phyloP scores from a whole-genome alignment of 64 coral and sea anemone genomes.

The Stichodactyla mertensii region DNA sequence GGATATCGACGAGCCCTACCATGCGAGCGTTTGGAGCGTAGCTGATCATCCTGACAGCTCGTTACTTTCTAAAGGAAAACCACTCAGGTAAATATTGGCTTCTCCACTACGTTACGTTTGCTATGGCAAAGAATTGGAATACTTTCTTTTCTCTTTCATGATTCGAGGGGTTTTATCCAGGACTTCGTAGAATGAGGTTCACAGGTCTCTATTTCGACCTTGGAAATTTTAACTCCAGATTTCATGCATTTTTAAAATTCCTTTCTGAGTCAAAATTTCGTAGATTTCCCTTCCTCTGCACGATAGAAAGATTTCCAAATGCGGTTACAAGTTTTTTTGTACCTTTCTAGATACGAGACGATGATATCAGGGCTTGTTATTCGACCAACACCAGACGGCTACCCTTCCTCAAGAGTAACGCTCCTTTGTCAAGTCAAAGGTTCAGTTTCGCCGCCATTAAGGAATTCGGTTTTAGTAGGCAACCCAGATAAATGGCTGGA shows the following conservation, averaged over 20 bases:
- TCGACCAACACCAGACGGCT: slow-evolving; percentile 40
- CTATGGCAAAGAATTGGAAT: too few species aligned
- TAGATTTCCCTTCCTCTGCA: too few species aligned
- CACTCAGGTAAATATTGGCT: not conserved
- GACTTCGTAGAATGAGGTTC: too few species aligned
- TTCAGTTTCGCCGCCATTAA: slow-evolving; percentile 40
- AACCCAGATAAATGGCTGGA: slow-evolving; percentile 50
- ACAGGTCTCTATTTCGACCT: too few species aligned
- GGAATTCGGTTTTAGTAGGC: slow-evolving; percentile 35
- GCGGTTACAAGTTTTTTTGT: not conserved
- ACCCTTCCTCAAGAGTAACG: slow-evolving; percentile 45
- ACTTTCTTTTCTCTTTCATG: too few species aligned
- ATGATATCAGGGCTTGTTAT: slow-evolving; percentile 35
- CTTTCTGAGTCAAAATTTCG: too few species aligned
- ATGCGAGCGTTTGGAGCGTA: slow-evolving; percentile 53
- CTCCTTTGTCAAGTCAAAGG: slow-evolving; percentile 54
- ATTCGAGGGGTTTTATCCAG: too few species aligned
- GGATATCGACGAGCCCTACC: slow-evolving; percentile 54
- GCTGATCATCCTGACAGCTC: slow-evolving; percentile 34
- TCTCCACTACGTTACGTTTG: not conserved
- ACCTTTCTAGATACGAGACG: not conserved
- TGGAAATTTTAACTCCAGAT: too few species aligned
- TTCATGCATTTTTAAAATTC: too few species aligned
- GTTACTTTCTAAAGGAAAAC: slow-evolving; percentile 8
- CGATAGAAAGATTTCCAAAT: too few species aligned